Evolutionary conservation across 2,113 vertebrate genomes (phyloP), one percentile per base, ranked within the genome.

Genomic region (Todiramphus chloris): DNA sequence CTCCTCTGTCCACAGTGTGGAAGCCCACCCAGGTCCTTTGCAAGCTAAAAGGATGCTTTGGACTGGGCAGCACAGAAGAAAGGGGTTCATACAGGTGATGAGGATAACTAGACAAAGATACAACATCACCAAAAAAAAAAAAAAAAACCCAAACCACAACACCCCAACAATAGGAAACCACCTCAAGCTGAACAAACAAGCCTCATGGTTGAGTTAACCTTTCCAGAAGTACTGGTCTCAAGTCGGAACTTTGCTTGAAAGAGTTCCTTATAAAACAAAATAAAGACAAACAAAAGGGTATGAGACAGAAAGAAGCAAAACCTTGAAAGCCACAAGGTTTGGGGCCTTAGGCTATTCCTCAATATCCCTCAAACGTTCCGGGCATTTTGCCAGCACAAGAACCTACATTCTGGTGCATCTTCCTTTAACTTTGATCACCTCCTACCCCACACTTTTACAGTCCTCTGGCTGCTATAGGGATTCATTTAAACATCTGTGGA

Each of bases 271-370:
- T 92, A 90, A 85, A 82, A 73, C 4, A 84, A 69, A 79, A 81
- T 72, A 66, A 94, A 92, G 92, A 87, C 73, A 95, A 94, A 82
- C 58, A 93, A 94, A 46, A 46, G 8, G 1, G 28, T 41, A 41
- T 35, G 89, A 96, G 48, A 51, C 28, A 89, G 85, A 92, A 82
- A 90, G 60, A 79, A 94, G 44, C 43, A 95, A 96, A 96, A 83
- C 81, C 91, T 97, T 93, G 94, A 96, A 97, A 96, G 90, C 83
- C 93, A 89, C 80, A 66, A 94, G 95, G 83, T 87, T 90, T 92
- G 66, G 58, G 87, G 89, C 96, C 96, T 89, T 89, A 91, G 95
- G 96, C 96, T 94, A 91, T 95, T 96, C 94, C 93, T 96, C 94
- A 92, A 92, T 94, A 94, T 94, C 92, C 95, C 87, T 95, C 91